phyloP scores from a whole-genome alignment of 2,113 vertebrate genomes.

The Cyanoderma ruficeps region DNA sequence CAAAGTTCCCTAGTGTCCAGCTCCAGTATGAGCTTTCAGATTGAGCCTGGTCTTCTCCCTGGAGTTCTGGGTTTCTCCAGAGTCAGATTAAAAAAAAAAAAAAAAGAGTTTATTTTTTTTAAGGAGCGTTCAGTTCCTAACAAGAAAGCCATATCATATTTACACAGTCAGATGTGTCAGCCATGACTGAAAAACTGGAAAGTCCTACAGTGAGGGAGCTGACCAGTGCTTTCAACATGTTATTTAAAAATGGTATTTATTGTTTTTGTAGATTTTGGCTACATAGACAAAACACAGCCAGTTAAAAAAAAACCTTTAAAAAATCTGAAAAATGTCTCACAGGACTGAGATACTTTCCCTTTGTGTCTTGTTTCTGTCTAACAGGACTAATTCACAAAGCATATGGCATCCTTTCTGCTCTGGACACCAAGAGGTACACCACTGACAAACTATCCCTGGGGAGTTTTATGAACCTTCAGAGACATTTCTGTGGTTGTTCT shows the following conservation, averaged over 20 bases:
- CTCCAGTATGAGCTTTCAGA: neutral
- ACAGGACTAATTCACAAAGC: neutral
- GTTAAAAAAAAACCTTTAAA: neutral
- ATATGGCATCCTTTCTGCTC: neutral
- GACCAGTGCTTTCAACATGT: neutral
- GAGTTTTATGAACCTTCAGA: neutral
- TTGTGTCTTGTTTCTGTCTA: neutral
- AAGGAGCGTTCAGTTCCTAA: neutral
- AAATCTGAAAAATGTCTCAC: neutral
- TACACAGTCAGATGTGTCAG: neutral
- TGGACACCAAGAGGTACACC: neutral
- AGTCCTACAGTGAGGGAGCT: neutral
- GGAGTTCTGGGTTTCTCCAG: neutral
- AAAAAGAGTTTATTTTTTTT: no score
- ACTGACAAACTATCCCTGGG: neutral
- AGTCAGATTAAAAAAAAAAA: neutral
- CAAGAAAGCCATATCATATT: neutral
- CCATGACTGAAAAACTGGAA: neutral
- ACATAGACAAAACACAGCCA: neutral
- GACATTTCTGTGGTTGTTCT: neutral
- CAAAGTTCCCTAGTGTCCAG: neutral
- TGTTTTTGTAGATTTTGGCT: neutral
- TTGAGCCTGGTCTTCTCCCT: neutral
- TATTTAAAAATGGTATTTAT: neutral
- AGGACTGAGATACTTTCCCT: neutral